These are phyloP conservation scores for Calephelis perditalis DNA, from an alignment of 2,888 invertebrate genomes.

Conservation along the genomic window DNA sequence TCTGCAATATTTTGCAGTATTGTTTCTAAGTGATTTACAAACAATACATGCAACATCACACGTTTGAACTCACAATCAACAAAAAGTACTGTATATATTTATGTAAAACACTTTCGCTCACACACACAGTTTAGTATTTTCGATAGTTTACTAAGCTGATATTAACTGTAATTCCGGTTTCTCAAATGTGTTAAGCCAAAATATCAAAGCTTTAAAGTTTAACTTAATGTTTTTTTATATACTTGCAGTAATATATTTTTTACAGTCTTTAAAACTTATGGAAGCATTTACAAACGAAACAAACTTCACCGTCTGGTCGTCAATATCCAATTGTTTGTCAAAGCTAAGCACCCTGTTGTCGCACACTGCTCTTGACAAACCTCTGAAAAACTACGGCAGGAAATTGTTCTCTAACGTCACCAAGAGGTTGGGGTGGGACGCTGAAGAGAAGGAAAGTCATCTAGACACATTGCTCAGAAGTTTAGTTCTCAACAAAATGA, in stretches of 20 bases:
- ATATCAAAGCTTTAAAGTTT: no score
- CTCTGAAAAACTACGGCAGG: conserved; percentile 86
- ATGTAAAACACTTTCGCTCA: no score
- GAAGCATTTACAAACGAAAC: conserved; percentile 90
- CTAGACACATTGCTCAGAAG: conserved; percentile 91
- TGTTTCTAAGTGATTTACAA: no score
- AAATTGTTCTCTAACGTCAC: conserved; percentile 85
- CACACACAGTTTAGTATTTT: no score
- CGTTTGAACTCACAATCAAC: no score
- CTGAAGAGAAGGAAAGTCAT: conserved; percentile 89
- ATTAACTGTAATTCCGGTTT: no score
- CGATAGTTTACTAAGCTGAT: no score
- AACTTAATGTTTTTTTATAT: no score
- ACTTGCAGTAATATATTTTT: not conserved
- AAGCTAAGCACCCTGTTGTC: conserved; percentile 87
- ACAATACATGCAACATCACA: no score
- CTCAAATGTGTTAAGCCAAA: no score
- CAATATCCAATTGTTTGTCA: conserved; percentile 87
- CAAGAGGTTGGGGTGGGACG: conserved; percentile 90
- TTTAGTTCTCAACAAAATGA: conserved; percentile 89
- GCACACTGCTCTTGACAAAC: conserved; percentile 85
- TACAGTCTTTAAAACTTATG: conserved; percentile 85
- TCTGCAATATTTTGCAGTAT: no score
- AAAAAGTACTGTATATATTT: no score
- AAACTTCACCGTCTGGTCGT: conserved; percentile 96